Evolutionary conservation across 2,888 invertebrate species (phyloP).

Genomic region (Mythimna ferrago): DNA sequence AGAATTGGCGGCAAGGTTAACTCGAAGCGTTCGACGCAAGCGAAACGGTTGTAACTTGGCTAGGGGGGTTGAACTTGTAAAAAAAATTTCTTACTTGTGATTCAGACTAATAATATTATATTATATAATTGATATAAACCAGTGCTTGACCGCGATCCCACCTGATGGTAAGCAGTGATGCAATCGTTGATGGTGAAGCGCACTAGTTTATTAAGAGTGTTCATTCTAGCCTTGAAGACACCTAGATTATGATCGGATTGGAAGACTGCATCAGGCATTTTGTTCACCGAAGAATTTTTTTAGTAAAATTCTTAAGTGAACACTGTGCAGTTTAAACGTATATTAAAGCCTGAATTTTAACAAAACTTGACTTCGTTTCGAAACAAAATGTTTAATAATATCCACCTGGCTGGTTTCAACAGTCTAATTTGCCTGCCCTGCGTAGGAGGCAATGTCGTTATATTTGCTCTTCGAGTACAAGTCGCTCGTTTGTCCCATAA

Average conservation of each 20-base stretch:
- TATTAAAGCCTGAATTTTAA: neutral
- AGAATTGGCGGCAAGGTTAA: no score
- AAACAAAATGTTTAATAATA: constrained; percentile 31
- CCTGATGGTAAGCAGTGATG: no score
- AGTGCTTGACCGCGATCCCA: no score
- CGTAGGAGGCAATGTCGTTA: constrained; percentile 23
- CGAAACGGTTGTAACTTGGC: no score
- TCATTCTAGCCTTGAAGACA: no score
- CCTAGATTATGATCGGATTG: no score
- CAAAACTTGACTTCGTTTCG: neutral
- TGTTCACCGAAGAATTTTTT: neutral
- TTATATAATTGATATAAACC: neutral
- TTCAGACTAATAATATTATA: neutral
- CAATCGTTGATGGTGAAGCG: no score
- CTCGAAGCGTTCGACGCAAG: no score
- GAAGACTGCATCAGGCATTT: no score
- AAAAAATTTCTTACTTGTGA: neutral
- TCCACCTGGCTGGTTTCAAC: constrained; percentile 27
- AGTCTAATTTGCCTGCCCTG: constrained; percentile 18
- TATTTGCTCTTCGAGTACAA: constrained; percentile 21
- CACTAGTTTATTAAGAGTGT: no score
- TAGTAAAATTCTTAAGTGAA: neutral
- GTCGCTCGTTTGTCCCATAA: constrained; percentile 10
- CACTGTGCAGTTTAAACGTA: neutral
- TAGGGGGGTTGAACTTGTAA: neutral